Evolutionary conservation across 2,888 invertebrate genomes (phyloP).

Genomic region (Agrochola lota): DNA sequence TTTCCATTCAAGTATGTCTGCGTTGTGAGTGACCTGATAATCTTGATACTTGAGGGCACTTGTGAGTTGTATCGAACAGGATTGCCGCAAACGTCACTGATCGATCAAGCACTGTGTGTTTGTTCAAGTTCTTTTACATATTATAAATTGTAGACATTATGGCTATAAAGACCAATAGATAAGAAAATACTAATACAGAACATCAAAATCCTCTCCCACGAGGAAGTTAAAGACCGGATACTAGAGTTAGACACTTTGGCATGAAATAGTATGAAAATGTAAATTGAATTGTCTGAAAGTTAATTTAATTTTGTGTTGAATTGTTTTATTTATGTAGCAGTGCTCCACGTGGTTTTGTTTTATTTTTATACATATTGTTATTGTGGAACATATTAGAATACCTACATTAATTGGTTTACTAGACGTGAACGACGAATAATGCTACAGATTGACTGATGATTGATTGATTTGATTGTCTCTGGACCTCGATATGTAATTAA

Average conservation of each 20-base stretch:
- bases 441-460: constrained; percentile 20
- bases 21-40: constrained; percentile 30
- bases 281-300: not conserved
- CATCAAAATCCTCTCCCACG: not conserved
- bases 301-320: not conserved
- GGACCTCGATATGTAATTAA: not conserved
- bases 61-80: constrained; percentile 13
- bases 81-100: constrained; percentile 16
- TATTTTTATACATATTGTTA: constrained; percentile 7
- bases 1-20: constrained; percentile 54
- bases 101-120: constrained; percentile 21
- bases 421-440: not conserved
- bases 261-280: not conserved
- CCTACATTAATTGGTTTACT: not conserved
- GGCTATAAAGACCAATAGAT: not conserved
- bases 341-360: not conserved
- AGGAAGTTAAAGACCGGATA: not conserved
- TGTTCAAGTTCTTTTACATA: constrained; percentile 22
- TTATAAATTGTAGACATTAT: constrained; percentile 26
- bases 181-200: not conserved
- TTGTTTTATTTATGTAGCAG: constrained; percentile 28
- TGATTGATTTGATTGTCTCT: too few species aligned
- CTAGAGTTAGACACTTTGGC: not conserved
- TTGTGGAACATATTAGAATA: constrained; percentile 11
- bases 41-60: constrained; percentile 49